Evolutionary conservation across 92 coral and sea anemone genomes (phyloP).

Genomic region (Paramuricea clavata): DNA sequence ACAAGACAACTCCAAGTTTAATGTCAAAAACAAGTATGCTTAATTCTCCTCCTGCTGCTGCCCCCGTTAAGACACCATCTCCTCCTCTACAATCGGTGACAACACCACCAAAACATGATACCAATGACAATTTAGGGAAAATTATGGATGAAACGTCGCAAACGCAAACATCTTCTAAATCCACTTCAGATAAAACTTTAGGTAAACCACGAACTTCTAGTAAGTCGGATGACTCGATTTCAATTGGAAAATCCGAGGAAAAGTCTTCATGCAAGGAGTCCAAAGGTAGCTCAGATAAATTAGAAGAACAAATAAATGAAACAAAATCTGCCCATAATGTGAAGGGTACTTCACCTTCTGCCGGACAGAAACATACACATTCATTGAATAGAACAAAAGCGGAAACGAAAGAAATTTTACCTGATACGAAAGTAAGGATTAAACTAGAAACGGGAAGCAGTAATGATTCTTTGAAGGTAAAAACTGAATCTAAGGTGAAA

Average conservation of each 20-base stretch:
- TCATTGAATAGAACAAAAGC: neutral
- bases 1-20: neutral
- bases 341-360: conserved; percentile 1
- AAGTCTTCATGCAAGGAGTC: neutral
- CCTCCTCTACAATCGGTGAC: neutral
- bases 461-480: conserved; percentile 13
- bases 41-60: neutral
- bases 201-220: conserved; percentile 1
- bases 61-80: neutral
- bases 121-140: conserved; percentile 1
- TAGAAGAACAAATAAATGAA: neutral
- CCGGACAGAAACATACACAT: conserved; percentile 27
- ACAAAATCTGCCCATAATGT: neutral
- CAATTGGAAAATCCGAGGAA: neutral
- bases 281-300: neutral
- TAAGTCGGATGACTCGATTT: neutral
- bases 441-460: conserved; percentile 10
- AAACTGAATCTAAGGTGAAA: conserved; percentile 29
- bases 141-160: neutral
- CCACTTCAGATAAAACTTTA: neutral
- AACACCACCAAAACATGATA: neutral
- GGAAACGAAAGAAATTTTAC: neutral
- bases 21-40: neutral
- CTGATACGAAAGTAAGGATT: conserved; percentile 23
- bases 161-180: neutral